Evolutionary conservation across 2,113 vertebrate species (phyloP).

Genomic region (Nasalis larvatus): DNA sequence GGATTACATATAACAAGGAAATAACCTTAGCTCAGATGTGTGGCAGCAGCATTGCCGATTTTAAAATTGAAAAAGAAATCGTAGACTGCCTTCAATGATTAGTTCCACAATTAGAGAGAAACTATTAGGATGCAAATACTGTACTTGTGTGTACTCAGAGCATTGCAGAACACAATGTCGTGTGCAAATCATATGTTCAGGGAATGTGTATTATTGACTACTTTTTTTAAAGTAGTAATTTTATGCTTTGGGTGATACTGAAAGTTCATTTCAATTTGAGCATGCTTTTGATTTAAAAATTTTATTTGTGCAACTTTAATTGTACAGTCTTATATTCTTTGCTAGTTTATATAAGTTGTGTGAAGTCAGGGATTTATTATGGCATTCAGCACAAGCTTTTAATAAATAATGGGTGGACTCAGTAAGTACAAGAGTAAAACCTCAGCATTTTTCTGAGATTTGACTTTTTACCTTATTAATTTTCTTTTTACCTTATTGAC

Average conservation of each 20-base stretch:
- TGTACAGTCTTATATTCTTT: background rate
- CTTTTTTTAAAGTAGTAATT: background rate
- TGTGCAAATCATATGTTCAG: background rate
- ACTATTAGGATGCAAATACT: background rate
- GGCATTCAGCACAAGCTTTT: background rate
- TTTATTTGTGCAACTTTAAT: background rate
- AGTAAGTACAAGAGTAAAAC: background rate
- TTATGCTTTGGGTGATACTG: background rate
- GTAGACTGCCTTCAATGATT: background rate
- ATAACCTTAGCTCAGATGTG: background rate
- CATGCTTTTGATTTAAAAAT: background rate
- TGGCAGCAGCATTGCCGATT: background rate
- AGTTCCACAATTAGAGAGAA: background rate
- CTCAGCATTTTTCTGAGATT: background rate
- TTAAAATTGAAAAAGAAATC: background rate
- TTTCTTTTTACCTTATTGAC: background rate
- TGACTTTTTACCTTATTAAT: background rate
- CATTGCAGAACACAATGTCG: background rate
- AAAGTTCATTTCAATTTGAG: background rate
- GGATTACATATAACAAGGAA: background rate
- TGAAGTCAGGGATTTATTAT: background rate
- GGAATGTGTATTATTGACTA: too few species aligned
- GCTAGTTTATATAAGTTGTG: background rate
- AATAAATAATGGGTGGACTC: background rate
- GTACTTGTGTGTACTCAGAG: background rate